Percentiles rank a stretch among this genome's conserved stretches.
phyloP scores from a whole-genome alignment of 2,888 invertebrate genomes.

The Adelphocoris suturalis region DNA sequence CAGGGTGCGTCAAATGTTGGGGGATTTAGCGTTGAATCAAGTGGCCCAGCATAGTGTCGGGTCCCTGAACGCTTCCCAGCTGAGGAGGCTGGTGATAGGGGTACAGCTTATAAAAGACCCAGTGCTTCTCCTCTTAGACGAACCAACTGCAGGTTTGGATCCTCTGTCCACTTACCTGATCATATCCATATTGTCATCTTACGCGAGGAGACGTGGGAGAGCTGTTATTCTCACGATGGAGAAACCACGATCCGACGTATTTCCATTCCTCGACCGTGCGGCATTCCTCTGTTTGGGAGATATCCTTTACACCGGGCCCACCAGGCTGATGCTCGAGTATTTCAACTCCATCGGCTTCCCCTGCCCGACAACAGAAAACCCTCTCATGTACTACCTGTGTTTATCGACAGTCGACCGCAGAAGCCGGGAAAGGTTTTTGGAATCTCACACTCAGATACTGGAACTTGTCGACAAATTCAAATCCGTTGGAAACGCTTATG shows the following conservation, averaged over 20 bases:
- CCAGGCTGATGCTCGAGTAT: conserved; percentile 94
- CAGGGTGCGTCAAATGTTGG: conserved; percentile 94
- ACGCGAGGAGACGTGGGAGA: conserved; percentile 91
- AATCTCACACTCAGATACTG: conserved; percentile 95
- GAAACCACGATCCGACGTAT: conserved; percentile 93
- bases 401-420: conserved; percentile 88
- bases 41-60: conserved; percentile 91
- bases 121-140: conserved; percentile 92
- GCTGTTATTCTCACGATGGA: conserved; percentile 95
- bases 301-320: conserved; percentile 94
- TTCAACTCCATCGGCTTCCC: conserved; percentile 97
- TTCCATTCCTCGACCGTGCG: conserved; percentile 95
- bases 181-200: conserved; percentile 94
- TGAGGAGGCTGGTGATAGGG: conserved; percentile 92
- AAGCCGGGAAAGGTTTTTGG: conserved; percentile 93
- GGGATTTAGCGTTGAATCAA: conserved; percentile 95
- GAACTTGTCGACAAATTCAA: conserved; percentile 95
- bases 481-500: conserved; percentile 86
- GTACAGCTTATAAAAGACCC: conserved; percentile 96
- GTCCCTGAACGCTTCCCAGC: conserved; percentile 92
- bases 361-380: conserved; percentile 97
- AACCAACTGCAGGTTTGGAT: conserved; percentile 96
- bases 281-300: conserved; percentile 94
- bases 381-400: conserved; percentile 96
- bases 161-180: conserved; percentile 96